These are phyloP conservation scores for Rhabdomys dilectus DNA, from an alignment of 2,113 vertebrate species.

Conservation along the genomic window DNA sequence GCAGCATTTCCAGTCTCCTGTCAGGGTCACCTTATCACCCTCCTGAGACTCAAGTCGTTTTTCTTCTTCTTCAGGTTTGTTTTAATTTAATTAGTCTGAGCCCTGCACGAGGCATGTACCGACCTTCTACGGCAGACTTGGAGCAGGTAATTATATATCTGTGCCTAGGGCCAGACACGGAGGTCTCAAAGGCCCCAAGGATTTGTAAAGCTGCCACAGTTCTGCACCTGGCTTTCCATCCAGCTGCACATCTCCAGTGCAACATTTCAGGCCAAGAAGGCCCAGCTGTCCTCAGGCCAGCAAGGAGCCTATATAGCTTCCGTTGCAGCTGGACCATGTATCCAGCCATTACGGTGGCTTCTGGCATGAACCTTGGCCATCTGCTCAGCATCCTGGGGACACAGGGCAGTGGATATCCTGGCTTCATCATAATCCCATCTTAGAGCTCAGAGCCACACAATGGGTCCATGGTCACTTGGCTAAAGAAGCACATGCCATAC, in stretches of 20 bases:
- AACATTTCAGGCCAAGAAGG: background rate
- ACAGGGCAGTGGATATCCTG: rapidly evolving
- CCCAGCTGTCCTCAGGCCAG: background rate
- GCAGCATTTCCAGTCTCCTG: background rate
- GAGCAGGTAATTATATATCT: background rate
- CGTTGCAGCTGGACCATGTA: rapidly evolving
- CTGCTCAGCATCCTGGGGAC: background rate
- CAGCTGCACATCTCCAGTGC: background rate
- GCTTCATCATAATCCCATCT: background rate
- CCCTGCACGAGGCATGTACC: background rate
- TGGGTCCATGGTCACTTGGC: background rate
- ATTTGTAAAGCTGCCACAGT: background rate
- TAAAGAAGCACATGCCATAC: background rate
- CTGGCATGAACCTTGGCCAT: too few relatives aligned
- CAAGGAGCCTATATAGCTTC: background rate
- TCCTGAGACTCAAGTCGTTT: background rate
- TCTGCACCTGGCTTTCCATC: background rate
- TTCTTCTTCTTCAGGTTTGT: background rate
- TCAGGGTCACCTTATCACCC: background rate
- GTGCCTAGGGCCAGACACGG: background rate
- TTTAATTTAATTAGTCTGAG: background rate
- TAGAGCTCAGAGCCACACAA: background rate
- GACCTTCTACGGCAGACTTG: background rate
- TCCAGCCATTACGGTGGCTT: background rate
- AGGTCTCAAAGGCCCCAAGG: background rate